Conservation (phyloP, 2,113 vertebrate genomes). For the Nicator chloris region DNA sequence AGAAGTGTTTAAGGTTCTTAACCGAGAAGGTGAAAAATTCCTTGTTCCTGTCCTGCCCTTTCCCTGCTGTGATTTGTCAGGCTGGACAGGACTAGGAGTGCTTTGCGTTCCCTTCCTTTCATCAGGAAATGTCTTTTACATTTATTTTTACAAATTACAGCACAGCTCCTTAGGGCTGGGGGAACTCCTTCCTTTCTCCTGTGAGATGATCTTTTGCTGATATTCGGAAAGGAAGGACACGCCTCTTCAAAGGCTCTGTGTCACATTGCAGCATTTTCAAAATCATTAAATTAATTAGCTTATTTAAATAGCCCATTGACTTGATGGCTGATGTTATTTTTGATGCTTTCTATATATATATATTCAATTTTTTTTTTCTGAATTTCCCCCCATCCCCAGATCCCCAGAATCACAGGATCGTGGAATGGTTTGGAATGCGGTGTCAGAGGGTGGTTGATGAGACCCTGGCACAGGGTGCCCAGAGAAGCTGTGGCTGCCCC, state of each 20-base stretch:
- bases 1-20: background rate
- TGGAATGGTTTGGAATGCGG: background rate
- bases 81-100: background rate
- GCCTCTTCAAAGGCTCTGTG: background rate
- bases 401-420: background rate
- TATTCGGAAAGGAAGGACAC: background rate
- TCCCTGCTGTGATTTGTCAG: background rate
- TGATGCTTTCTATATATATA: background rate
- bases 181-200: background rate
- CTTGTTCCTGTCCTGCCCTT: background rate
- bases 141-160: background rate
- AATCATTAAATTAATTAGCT: background rate
- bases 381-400: background rate
- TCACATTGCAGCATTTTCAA: background rate
- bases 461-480: background rate
- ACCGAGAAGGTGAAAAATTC: background rate
- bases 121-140: background rate
- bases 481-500: background rate
- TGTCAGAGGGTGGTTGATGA: rapidly evolving
- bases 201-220: background rate
- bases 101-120: background rate
- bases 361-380: background rate
- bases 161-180: background rate
- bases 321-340: background rate
- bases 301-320: background rate